phyloP scores from a whole-genome alignment of 2,113 vertebrate genomes.

The Ptilorrhoa leucosticta region DNA sequence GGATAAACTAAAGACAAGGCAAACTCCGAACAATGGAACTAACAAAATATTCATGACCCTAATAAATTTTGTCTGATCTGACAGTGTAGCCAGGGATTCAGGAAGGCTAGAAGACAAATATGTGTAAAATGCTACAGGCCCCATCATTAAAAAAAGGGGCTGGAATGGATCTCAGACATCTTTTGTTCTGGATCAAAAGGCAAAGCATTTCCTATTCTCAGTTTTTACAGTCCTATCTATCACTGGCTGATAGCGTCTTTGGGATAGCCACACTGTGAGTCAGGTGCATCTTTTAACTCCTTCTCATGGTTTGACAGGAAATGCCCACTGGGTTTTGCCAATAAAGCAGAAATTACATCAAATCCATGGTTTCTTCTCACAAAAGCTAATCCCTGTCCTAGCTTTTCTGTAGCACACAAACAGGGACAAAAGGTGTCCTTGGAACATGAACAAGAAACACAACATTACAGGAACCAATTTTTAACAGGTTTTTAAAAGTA shows the following conservation, averaged over 20 bases:
- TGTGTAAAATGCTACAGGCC: background rate
- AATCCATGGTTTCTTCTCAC: background rate
- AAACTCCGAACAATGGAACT: background rate
- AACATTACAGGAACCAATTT: background rate
- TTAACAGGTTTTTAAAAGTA: background rate
- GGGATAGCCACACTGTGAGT: background rate
- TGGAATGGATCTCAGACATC: background rate
- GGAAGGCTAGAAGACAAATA: background rate
- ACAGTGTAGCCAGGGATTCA: background rate
- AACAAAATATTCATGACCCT: background rate
- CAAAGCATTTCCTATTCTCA: background rate
- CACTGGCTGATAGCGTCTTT: background rate
- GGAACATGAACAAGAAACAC: background rate
- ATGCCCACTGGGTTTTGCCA: background rate
- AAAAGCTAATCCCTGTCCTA: background rate
- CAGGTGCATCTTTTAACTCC: background rate
- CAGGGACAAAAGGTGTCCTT: background rate
- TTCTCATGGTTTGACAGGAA: background rate
- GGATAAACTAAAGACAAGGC: background rate
- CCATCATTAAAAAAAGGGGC: background rate
- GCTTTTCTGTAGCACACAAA: background rate
- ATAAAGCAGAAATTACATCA: background rate
- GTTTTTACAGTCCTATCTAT: background rate
- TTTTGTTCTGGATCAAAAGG: background rate
- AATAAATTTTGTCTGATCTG: background rate